Conservation (phyloP, 2,888 invertebrate genomes). For the Lucinisca nassula region DNA sequence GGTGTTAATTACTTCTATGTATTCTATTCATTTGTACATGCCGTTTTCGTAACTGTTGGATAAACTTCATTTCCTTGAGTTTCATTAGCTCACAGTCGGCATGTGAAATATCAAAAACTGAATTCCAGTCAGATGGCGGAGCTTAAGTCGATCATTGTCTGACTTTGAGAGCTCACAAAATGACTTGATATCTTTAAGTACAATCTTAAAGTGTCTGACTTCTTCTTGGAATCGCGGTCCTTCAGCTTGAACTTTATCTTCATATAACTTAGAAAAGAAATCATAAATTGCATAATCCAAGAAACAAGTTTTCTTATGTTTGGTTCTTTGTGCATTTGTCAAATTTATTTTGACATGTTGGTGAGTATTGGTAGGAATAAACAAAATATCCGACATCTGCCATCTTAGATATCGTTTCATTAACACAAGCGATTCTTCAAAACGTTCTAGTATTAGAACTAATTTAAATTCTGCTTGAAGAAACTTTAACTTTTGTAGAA, state of each 20-base stretch:
- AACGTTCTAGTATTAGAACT: constrained; percentile 51
- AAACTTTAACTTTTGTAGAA: neutral
- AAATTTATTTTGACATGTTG: constrained; percentile 15
- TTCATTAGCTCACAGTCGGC: constrained; percentile 53
- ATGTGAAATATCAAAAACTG: constrained; percentile 5
- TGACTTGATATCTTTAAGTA: neutral
- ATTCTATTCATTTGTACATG: neutral
- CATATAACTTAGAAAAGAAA: neutral
- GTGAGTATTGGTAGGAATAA: constrained; percentile 33
- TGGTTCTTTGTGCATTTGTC: neutral
- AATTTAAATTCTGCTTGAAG: constrained; percentile 34
- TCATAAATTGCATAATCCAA: constrained; percentile 56
- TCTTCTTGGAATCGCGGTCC: neutral
- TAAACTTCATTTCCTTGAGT: constrained; percentile 28
- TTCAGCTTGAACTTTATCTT: neutral
- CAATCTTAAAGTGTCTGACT: constrained; percentile 5
- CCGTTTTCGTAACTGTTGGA: neutral
- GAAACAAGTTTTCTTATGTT: constrained; percentile 32
- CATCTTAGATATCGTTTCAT: constrained; percentile 46
- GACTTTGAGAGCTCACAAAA: constrained; percentile 5
- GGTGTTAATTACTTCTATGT: too few relatives aligned
- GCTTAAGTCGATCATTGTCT: neutral
- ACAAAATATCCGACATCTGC: constrained; percentile 45
- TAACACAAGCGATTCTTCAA: constrained; percentile 49
- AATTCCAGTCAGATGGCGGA: constrained; percentile 28